Evolutionary conservation across 2,797 vertebrate species (phyloP).

Genomic region (Sebastiscus albofasciatus): DNA sequence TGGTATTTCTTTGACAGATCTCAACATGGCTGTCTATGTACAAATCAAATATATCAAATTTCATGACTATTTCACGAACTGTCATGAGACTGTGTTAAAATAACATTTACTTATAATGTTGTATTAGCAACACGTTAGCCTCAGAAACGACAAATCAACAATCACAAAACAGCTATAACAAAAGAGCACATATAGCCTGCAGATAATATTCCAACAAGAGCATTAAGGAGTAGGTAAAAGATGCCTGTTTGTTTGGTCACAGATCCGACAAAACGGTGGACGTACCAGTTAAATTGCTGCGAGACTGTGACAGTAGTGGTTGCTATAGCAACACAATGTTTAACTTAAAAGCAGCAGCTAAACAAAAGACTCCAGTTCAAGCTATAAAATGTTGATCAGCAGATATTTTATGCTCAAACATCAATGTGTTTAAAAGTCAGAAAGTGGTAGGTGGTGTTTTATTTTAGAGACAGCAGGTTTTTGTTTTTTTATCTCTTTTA

Average conservation of each 20-base stretch:
- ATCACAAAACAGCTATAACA: background rate
- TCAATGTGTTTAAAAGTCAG: background rate
- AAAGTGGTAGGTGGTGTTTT: background rate
- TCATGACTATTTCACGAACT: too few relatives aligned
- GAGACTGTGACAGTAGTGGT: background rate
- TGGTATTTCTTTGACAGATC: too few relatives aligned
- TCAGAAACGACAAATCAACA: too few relatives aligned
- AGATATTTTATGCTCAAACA: background rate
- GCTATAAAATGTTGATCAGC: background rate
- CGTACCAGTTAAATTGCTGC: background rate
- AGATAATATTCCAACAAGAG: background rate
- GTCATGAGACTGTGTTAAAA: too few relatives aligned
- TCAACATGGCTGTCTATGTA: too few relatives aligned
- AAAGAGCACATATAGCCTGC: background rate
- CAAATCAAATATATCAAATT: too few relatives aligned
- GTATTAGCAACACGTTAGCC: too few relatives aligned
- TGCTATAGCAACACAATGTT: constrained; percentile 1
- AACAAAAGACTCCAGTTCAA: background rate
- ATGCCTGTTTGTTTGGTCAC: background rate
- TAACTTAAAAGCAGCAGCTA: background rate
- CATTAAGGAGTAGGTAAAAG: background rate
- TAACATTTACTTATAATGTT: too few relatives aligned
- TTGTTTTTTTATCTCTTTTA: background rate
- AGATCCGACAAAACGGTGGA: background rate
- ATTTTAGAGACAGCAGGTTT: background rate